Evolutionary conservation across 2,113 vertebrate species (phyloP).

Genomic region (human): GRCh38 chr3:24734501-24735000

Average conservation of each 20-base stretch:
- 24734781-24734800: neutral
- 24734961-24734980: conserved; percentile 51
- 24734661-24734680: neutral
- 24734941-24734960: conserved; percentile 60
- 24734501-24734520: neutral
- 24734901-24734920: conserved; percentile 51
- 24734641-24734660: neutral
- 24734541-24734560: neutral
- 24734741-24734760: neutral
- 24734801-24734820: neutral
- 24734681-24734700: neutral
- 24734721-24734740: neutral
- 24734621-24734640: neutral
- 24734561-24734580: neutral
- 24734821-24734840: neutral
- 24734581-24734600: neutral
- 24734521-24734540: neutral
- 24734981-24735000: neutral
- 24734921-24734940: conserved; percentile 19
- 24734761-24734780: neutral
- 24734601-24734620: neutral
- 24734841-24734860: conserved; percentile 47
- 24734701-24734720: neutral
- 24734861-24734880: conserved; percentile 9
- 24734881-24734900: conserved; percentile 13